These are phyloP conservation scores for Argyrosomus japonicus DNA, from an alignment of 2,113 vertebrate genomes.

Conservation along the genomic window DNA sequence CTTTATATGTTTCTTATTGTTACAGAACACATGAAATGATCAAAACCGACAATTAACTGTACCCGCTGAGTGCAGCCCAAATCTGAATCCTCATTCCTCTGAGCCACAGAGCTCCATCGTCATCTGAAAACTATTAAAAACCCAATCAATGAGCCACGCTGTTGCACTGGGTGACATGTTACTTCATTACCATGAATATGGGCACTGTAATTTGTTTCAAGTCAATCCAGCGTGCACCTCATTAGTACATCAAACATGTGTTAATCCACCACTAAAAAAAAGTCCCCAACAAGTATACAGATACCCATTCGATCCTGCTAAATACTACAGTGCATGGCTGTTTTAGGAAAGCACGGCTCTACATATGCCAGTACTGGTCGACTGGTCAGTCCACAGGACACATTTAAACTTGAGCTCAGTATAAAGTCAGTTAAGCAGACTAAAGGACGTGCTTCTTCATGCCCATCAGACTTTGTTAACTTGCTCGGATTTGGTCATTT, in stretches of 20 bases:
- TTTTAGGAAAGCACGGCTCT: background rate
- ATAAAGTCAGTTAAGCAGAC: too few relatives aligned
- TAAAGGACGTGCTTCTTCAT: too few relatives aligned
- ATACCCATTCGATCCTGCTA: too few relatives aligned
- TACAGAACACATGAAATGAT: background rate
- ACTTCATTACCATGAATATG: background rate
- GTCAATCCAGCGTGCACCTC: background rate
- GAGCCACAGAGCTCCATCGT: background rate
- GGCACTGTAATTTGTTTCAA: background rate
- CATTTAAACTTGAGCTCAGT: too few relatives aligned
- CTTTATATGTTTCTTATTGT: background rate
- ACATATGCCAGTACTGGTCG: background rate
- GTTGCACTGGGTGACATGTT: background rate
- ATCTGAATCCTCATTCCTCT: background rate
- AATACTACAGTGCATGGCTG: too few relatives aligned
- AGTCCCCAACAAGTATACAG: background rate
- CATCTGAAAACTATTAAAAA: conserved; percentile 1
- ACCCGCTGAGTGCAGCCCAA: background rate
- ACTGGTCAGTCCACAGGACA: background rate
- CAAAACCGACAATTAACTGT: background rate
- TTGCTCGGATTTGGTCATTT: too few relatives aligned
- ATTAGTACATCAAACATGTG: background rate
- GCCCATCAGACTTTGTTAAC: too few relatives aligned
- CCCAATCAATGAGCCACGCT: background rate
- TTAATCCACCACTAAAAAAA: background rate